Base-by-base conservation (phyloP, 2,113 vertebrate species). In the Perognathus longimembris region DNA sequence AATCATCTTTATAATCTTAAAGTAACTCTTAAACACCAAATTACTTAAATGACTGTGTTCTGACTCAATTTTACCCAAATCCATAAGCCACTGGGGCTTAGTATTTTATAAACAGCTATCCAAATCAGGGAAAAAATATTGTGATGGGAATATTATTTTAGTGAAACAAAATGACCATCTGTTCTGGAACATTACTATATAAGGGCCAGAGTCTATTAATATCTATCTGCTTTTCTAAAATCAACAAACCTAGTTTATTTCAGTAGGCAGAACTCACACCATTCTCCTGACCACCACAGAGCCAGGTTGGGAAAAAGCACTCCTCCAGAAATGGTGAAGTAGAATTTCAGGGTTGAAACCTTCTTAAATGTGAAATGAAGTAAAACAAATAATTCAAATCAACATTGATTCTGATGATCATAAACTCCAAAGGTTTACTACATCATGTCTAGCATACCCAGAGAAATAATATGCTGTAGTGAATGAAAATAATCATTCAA, bases 91-190 rank as follows among this genome's bases (percentile, higher is more conserved):
- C 9, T 84, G 69, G 42, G 32, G 74, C 28, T 83, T 94, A 80
- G 50, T 40, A 0, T 92, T 93, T 91, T 85, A 57, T 90, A 97
- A 97, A 96, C 26, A 90, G 57, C 9, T 32, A 90, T 34, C 0
- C 2, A 82, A 75, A 11, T 77, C 59, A 88, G 73, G 36, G 28
- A 89, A 89, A 97, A 54, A 97, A 89, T 63, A 90, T 17, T 96
- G 77, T 76, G 89, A 80, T 93, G 85, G 95, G 85, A 96, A 95
- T 15, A 63, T 15, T 90, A 88, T 94, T 97, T 96, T 89, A 94
- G 74, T 88, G 57, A 61, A 73, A 7, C 15, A 91, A 96, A 95
- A 92, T 61, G 28, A 89, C 96, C 28, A 7, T 82, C 92, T 97
- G 90, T 92, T 94, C 92, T 92, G 93, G 22, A 80, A 36, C 57